Base-by-base conservation (phyloP, 2,888 invertebrate genomes). In the Crossocerus cetratus region DNA sequence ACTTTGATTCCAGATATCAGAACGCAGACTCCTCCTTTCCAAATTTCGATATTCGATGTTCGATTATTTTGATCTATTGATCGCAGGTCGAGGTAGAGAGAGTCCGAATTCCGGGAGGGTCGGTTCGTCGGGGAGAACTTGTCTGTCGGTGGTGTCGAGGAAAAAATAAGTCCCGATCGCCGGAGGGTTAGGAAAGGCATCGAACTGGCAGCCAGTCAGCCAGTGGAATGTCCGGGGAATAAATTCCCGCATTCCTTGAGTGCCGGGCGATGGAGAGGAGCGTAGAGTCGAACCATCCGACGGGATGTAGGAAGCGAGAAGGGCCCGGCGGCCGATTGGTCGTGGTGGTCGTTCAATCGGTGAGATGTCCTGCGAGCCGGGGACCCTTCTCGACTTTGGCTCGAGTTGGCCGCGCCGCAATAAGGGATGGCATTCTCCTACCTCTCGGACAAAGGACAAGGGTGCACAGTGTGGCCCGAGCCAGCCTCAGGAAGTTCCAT, bases 391-490 rank as follows among this genome's bases (percentile, higher is more conserved):
- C 65, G 72, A 49, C 66, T 71, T 77, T 72, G 65, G 61, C 64
- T 45, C 23, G 42, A 21, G 58, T 55, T 57, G 65, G 32, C 20
- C 66, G 42, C 58, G 70, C 69, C 61, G 79, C 82, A 82, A 82
- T 83, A 83, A 78, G 83, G 82, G 80, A 81, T 78, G 81, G 83
- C 83, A 83, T 83, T 78, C 82, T 76, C 83, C 77, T 76, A 69
- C 75, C 81, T 81, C 66, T 73, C 69, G 73, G 77, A 82, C 81
- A 83, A 82, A 82, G 82, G 81, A 75, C 68, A 60, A 32, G 32
- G 32, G 32, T 32, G 45, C 45, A 44, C 74, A 68, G 64, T 42
- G 65, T 62, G 72, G 63, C 61, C 53, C 62, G 67, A 65, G 63
- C 69, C 72, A 81, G 78, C 66, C 81, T 78, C 83, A 74, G 70